A percentile compares a stretch with the other conserved stretches of the same genome.
These are phyloP conservation scores for Neogale vison DNA, from an alignment of 2,113 vertebrate genomes.

Conservation along the genomic window DNA sequence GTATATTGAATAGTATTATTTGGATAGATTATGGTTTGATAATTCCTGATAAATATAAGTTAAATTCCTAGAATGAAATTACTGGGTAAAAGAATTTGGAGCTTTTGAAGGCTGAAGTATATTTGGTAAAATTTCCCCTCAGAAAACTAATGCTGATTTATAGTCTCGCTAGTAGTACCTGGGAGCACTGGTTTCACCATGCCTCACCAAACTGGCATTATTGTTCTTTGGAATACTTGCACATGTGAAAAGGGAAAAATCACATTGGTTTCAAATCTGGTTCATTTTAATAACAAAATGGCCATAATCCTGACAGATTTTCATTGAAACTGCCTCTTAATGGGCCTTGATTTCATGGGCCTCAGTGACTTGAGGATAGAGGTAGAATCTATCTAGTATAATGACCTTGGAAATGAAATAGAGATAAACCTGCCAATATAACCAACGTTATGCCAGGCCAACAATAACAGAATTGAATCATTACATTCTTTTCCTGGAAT, in stretches of 20 bases:
- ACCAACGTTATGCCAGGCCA: neutral
- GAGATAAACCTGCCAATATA: neutral
- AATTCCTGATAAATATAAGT: neutral
- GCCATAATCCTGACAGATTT: neutral
- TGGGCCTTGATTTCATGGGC: neutral
- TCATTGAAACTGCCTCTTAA: neutral
- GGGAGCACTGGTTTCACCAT: neutral
- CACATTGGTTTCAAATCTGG: neutral
- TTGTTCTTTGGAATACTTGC: neutral
- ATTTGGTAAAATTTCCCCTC: neutral
- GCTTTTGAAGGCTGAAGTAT: neutral
- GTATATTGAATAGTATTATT: neutral
- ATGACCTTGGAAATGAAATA: neutral
- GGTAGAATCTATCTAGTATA: neutral
- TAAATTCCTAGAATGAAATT: conserved; percentile 5
- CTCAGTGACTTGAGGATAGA: neutral
- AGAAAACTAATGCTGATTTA: neutral
- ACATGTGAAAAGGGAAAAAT: neutral
- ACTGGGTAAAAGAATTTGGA: neutral
- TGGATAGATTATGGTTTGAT: neutral
- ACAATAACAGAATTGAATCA: neutral
- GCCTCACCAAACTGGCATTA: neutral
- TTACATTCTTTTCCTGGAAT: neutral
- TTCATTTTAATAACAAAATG: conserved; percentile 29
- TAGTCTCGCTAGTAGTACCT: neutral